Conservation (phyloP, 2,113 vertebrate genomes). For the Psilopogon haemacephalus region DNA sequence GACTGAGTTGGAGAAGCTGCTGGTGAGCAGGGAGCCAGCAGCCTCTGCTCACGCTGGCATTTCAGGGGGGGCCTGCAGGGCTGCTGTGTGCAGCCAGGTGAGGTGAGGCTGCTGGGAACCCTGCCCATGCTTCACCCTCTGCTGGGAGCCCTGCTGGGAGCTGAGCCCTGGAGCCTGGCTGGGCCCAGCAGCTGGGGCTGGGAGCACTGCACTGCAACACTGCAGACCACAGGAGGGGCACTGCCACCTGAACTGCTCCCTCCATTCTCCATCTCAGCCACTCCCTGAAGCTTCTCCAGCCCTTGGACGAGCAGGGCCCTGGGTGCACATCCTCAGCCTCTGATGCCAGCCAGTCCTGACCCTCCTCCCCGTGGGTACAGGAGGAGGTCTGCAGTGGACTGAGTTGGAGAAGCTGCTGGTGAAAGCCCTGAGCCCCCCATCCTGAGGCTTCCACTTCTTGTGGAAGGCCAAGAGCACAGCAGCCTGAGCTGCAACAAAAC, state of each 20-base stretch:
- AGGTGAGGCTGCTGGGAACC: not conserved
- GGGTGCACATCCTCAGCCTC: not conserved
- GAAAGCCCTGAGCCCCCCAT: not conserved
- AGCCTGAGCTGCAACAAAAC: not conserved
- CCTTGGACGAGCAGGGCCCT: not conserved
- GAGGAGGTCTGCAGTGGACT: not conserved
- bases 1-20: not conserved
- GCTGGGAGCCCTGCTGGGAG: not conserved
- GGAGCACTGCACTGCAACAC: not conserved
- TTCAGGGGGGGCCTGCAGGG: not conserved
- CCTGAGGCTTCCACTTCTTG: not conserved
- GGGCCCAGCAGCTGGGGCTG: rapidly evolving
- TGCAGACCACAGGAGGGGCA: not conserved
- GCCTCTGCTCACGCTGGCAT: not conserved
- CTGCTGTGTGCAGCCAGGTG: not conserved
- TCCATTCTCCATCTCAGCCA: not conserved
- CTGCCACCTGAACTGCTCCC: not conserved
- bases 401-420: not conserved
- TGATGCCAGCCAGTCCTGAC: not conserved
- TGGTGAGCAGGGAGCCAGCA: not conserved
- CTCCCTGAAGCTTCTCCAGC: not conserved
- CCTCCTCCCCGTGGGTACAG: rapidly evolving
- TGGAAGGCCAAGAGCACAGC: not conserved
- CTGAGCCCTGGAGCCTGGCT: not conserved
- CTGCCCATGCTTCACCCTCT: rapidly evolving